Evolutionary conservation across 2,113 vertebrate species (phyloP), one percentile per base, ranked within the genome.

Genomic region (Nannobrachium achirus): DNA sequence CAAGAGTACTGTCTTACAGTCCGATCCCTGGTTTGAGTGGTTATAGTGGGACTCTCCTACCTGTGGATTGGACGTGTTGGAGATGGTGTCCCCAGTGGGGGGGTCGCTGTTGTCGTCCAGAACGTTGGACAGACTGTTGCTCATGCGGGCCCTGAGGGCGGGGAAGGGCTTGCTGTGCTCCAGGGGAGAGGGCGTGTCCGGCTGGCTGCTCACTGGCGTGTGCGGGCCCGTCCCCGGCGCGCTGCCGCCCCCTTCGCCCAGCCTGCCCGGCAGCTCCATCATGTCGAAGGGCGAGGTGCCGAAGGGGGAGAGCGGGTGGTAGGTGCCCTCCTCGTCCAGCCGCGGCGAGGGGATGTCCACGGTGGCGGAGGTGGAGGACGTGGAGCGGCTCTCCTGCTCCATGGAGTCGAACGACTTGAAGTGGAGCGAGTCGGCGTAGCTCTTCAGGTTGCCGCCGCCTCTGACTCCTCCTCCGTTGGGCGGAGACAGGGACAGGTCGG

Each of bases 51-150:
- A 33, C 25, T 33, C 2, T 6, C 19, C 18, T 90, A 97, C 96
- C 94, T 96, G 96, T 45, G 95, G 96, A 81, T 96, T 98, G 84
- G 96, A 98, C 13, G 95, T 95, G 59, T 98, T 97, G 46, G 96
- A 98, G 70, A 94, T 20, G 0, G 94, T 93, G 58, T 98, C 97
- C 0, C 93, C 93, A n/a, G 92, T 94, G 1, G 92, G 80, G 0
- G 72, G 72, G 1, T 98, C 97, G 25, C 94, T 98, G 83, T 91
- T 86, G 1, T 97, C 96, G 0, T 98, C 97, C 79, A 99, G 90
- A 3, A 99, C 95, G 0, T 99, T 99, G 52, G 98, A 99, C 58
- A 99, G 92, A 84, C 97, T 99, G 78, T 97, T 98, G 84, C 97
- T 98, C 87, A 98, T 98, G 62, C 94, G 93, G 0, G 92, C 90